Evolutionary conservation across 2,888 invertebrate species (phyloP).

Genomic region (Tinea trinotella): DNA sequence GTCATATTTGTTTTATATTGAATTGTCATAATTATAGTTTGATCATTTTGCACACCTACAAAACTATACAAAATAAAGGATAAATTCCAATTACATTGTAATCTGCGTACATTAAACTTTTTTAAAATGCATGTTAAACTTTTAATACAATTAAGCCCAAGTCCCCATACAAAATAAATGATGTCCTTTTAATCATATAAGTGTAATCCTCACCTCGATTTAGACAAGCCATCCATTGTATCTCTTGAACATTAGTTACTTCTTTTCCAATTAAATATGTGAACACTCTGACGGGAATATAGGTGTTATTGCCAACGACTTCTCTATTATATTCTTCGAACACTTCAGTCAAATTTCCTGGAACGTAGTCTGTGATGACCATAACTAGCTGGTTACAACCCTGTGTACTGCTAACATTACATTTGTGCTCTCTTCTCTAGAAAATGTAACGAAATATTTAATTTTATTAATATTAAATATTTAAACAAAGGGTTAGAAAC

Average conservation of each 20-base stretch:
- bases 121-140: too few species aligned
- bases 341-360: constrained; percentile 88
- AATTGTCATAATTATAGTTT: too few species aligned
- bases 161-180: too few species aligned
- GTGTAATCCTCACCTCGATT: constrained; percentile 90
- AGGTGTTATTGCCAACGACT: constrained; percentile 71
- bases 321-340: constrained; percentile 86
- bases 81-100: too few species aligned
- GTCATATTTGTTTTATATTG: too few species aligned
- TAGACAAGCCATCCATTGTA: constrained; percentile 94
- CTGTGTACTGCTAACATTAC: constrained; percentile 51
- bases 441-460: constrained; percentile 19
- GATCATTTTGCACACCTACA: too few species aligned
- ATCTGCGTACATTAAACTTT: too few species aligned
- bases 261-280: constrained; percentile 96
- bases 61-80: too few species aligned
- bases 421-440: constrained; percentile 39
- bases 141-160: too few species aligned
- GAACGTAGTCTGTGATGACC: constrained; percentile 96
- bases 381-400: constrained; percentile 97
- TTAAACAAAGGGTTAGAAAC: not conserved
- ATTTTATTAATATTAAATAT: not conserved
- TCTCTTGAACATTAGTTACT: constrained; percentile 89
- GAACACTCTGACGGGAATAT: constrained; percentile 91
- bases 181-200: too few species aligned